Base-by-base conservation (phyloP, 2,888 invertebrate species). In the Drepana falcataria region DNA sequence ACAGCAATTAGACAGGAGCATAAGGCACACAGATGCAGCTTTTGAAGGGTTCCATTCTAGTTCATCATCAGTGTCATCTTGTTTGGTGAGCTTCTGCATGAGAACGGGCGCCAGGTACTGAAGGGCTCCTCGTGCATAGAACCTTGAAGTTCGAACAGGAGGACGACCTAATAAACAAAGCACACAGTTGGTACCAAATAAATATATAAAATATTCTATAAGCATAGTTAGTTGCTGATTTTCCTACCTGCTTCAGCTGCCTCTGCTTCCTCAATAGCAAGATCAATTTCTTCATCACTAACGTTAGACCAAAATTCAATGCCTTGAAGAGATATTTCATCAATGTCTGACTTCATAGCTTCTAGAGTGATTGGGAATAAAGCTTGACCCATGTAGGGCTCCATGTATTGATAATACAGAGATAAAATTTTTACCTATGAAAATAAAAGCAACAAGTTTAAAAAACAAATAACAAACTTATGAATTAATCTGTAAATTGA, bases 281-380 rank as follows among this genome's bases (percentile, higher is more conserved):
- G 91, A 87, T 99, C 99, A 44, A 99, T 97, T 89, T 99, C 99
- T 90, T 99, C 99, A 87, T 99, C 99, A 77, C 99, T 98, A 0
- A 99, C 99, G 73, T 98, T 99, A 3, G 99, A 99, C 99, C 99
- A 99, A 91, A 99, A 99, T 86, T 99, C 99, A 81, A 99, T 99
- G 65, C 99, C 99, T 92, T 99, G 99, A 55, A 99, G 93, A 33
- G 98, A 96, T 54, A 99, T 96, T 69, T 99, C 98, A 88, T 99
- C 98, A 64, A 96, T 94, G 62, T 98, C 97, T 33, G 97, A 97
- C 81, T 98, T 98, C 98, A 99, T 99, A 6, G 99, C 99, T 86
- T 98, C 98, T 77, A 99, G 91, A 5, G 99, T 99, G 57, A 99
- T 99, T 37, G 99, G 98, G 85, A 99, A 99, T 33, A 99, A 91